Conservation (phyloP, 2,888 invertebrate genomes). For the Rapana venosa region DNA sequence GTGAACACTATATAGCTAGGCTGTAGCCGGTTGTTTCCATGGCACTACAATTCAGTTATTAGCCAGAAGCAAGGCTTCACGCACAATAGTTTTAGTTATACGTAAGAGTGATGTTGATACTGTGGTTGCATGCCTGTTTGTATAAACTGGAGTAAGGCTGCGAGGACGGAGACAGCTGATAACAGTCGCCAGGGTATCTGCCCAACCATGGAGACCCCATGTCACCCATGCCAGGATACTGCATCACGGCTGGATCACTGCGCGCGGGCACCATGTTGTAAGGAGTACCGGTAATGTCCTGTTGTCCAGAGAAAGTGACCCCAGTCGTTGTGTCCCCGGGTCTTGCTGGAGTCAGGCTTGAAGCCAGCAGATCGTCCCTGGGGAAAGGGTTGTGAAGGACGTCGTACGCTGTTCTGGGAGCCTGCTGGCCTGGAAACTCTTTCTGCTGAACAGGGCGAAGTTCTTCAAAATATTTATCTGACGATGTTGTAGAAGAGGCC, state of each 20-base stretch:
- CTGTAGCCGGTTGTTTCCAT: not conserved
- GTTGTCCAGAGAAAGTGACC: conserved; percentile 1
- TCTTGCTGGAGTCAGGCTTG: conserved; percentile 16
- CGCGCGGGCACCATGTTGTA: not conserved
- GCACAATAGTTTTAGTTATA: conserved; percentile 57
- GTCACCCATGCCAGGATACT: conserved; percentile 25
- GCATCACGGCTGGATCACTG: not conserved
- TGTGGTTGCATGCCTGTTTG: conserved; percentile 65
- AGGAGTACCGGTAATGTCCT: not conserved
- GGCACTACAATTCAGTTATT: not conserved
- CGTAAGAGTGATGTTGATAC: conserved; percentile 72
- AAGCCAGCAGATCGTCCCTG: conserved; percentile 25
- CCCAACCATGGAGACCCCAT: conserved; percentile 15
- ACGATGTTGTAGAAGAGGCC: not conserved
- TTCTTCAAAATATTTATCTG: conserved; percentile 56
- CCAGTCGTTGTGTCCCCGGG: conserved; percentile 33
- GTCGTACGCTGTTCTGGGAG: conserved; percentile 46
- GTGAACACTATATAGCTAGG: too few relatives aligned
- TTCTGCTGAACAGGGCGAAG: conserved; percentile 57
- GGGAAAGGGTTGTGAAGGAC: conserved; percentile 43
- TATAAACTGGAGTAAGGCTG: conserved; percentile 42
- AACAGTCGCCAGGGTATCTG: conserved; percentile 12
- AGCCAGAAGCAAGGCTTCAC: too few relatives aligned
- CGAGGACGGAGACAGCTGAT: conserved; percentile 3
- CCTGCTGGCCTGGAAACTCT: conserved; percentile 24